These are phyloP conservation scores for Ranitomeya imitator DNA, from an alignment of 2,113 vertebrate genomes.

Conservation along the genomic window DNA sequence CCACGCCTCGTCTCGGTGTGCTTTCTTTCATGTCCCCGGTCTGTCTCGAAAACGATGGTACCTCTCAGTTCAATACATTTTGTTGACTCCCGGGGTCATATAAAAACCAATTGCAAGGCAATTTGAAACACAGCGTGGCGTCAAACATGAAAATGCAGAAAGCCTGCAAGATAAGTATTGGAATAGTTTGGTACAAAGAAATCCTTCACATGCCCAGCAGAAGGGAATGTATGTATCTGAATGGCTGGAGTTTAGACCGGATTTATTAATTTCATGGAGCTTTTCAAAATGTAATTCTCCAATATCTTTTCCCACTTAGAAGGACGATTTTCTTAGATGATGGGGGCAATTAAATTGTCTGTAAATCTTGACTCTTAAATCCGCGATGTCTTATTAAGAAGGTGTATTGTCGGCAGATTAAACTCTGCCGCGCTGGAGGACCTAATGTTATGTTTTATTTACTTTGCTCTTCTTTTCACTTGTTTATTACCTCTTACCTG, in stretches of 20 bases:
- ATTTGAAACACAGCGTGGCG: constrained; percentile 59
- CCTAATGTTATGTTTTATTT: not conserved
- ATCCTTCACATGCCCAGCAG: constrained; percentile 16
- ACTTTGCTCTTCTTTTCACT: not conserved
- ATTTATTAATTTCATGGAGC: constrained; percentile 60
- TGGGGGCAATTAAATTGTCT: not conserved
- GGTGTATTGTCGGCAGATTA: not conserved
- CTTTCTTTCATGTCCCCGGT: constrained; percentile 12
- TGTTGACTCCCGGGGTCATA: constrained; percentile 57
- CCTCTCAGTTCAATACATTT: constrained; percentile 48
- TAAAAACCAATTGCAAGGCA: constrained; percentile 62
- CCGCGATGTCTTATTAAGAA: constrained; percentile 15
- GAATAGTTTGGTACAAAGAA: constrained; percentile 10
- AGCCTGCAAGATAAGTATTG: constrained; percentile 46
- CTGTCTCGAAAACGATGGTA: constrained; percentile 15
- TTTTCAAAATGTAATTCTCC: constrained; percentile 54
- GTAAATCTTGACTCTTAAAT: not conserved
- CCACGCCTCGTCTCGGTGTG: not conserved
- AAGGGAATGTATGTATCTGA: not conserved
- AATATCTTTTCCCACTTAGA: constrained; percentile 42
- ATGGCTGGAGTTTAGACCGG: constrained; percentile 11
- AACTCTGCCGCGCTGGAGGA: not conserved
- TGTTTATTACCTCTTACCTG: not conserved
- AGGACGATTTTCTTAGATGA: constrained; percentile 4
- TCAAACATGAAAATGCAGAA: constrained; percentile 50